Percentiles rank a stretch among this genome's conserved stretches.
Conservation (phyloP, 2,113 vertebrate species). For the Ictalurus punctatus region DNA sequence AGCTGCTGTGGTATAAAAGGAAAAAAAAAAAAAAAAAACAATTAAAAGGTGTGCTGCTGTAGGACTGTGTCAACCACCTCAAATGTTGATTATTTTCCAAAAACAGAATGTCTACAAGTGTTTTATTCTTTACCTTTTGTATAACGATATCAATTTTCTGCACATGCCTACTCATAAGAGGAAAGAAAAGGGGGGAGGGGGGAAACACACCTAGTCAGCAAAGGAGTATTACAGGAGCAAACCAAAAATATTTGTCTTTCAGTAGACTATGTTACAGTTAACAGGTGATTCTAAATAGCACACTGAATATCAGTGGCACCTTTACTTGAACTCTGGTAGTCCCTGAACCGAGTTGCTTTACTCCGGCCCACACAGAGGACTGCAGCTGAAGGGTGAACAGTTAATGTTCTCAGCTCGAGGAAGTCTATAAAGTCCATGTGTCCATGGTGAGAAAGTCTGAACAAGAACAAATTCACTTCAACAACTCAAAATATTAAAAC, state of each 20-base stretch:
- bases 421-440: slow-evolving; percentile 18
- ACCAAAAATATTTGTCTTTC: not conserved
- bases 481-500: slow-evolving; percentile 1
- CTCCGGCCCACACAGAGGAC: not conserved
- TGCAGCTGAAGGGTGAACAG: not conserved
- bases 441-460: not conserved
- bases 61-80: not conserved
- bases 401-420: not conserved
- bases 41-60: not conserved
- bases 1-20: not conserved
- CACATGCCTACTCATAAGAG: slow-evolving; percentile 13
- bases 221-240: slow-evolving; percentile 4
- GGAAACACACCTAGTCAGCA: not conserved
- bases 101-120: not conserved
- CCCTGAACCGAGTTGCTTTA: not conserved
- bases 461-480: not conserved
- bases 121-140: not conserved
- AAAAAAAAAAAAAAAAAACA: too few relatives aligned
- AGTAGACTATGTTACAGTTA: slow-evolving; percentile 24
- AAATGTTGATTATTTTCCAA: not conserved
- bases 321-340: not conserved
- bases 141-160: not conserved
- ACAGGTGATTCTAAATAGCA: slow-evolving; percentile 15
- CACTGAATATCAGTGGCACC: slow-evolving; percentile 26
- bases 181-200: not conserved